Conservation (phyloP, 2,113 vertebrate species). For the Sylvia atricapilla region DNA sequence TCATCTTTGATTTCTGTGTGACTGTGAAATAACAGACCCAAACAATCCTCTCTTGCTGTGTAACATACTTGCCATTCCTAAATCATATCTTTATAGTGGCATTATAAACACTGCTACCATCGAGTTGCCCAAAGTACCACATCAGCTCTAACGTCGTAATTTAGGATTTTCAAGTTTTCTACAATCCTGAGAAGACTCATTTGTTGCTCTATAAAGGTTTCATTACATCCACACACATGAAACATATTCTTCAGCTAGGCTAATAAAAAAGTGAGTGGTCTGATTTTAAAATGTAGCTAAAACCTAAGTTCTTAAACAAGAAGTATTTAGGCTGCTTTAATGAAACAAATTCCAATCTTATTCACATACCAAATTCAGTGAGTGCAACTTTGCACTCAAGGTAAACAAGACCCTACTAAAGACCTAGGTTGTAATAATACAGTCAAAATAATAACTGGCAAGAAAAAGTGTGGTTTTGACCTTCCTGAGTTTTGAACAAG, state of each 20-base stretch:
- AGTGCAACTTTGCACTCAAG: not conserved
- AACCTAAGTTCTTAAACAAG: not conserved
- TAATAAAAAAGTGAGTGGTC: not conserved
- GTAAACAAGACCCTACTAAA: not conserved
- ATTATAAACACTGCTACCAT: not conserved
- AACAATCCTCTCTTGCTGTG: not conserved
- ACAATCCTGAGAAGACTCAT: not conserved
- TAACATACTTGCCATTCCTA: not conserved
- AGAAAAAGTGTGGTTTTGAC: not conserved
- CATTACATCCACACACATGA: not conserved
- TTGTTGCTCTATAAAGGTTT: not conserved
- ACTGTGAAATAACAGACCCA: not conserved
- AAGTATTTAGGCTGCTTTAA: not conserved
- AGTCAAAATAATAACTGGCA: not conserved
- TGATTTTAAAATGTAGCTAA: not conserved
- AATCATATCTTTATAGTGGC: not conserved
- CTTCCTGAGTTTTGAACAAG: not conserved
- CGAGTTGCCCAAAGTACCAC: not conserved
- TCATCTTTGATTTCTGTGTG: not conserved
- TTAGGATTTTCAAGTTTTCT: not conserved
- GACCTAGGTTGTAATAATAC: not conserved
- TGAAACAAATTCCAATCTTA: not conserved
- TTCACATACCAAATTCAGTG: not conserved
- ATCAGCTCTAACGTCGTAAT: not conserved
- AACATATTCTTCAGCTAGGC: not conserved